Evolutionary conservation across 1,140 invertebrate genomes (phyloP), one percentile per base, ranked within the genome.

Genomic region (Ostrea denselamellosa): DNA sequence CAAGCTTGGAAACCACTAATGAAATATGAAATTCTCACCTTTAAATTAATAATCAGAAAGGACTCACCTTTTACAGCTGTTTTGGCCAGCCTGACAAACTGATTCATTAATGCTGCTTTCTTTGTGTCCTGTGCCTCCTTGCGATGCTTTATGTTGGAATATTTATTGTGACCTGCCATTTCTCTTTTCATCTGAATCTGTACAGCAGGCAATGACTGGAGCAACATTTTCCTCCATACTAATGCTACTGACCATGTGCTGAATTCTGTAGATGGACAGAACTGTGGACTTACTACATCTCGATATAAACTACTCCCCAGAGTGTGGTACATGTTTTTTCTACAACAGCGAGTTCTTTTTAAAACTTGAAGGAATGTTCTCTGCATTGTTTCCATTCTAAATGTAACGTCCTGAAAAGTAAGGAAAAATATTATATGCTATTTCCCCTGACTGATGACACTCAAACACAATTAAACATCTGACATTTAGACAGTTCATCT

Each of bases 81-180:
- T 34, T 34, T 10, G 22, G 68, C 68, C 4, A 77, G 68, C 25
- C 28, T 77, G 68, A 77, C 68, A 14, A 28, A 77, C 22, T 77
- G 68, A 14, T 34, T 34, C 68, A 77, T 77, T 25, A 77, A 14
- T 8, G 68, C 44, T 52, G 82, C 51, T 22, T 54, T 83, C 52
- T 52, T 54, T 10, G 1, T n/a, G 44, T 83, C 82, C 17, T 83
- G 82, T 17, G 82, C 82, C 22, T 83, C 82, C 53, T 83, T 83
- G 0, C 82, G 82, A 83, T 83, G 82, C 25, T 83, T 83, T 34
- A 83, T 83, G 52, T 83, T 83, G 14, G 82, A 52, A n/a, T 17
- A 83, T 22, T 83, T 83, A 54, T 19, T 83, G 22, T 83, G 82
- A 9, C 82, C 82, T 83, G 82, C 82, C 82, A 83, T 83, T 8